Percentiles rank a stretch among this genome's conserved stretches.
These are phyloP conservation scores for Fopius arisanus DNA, from an alignment of 1,140 invertebrate genomes.

Conservation along the genomic window DNA sequence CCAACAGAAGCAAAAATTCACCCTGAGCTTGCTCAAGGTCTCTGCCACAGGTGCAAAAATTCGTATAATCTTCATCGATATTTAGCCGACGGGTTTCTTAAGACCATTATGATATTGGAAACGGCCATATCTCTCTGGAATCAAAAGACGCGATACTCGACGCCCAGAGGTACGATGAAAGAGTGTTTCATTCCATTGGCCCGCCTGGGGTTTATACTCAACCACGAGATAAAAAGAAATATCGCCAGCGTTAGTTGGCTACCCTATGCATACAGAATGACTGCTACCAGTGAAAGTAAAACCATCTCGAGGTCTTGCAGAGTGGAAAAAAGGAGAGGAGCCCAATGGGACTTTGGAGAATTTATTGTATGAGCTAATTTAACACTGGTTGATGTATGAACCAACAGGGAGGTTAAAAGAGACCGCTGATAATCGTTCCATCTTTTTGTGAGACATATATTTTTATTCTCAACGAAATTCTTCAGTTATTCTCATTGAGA, in stretches of 20 bases:
- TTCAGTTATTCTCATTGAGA: no score
- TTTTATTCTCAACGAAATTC: not conserved
- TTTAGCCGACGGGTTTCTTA: constrained; percentile 33
- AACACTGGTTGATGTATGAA: constrained; percentile 37
- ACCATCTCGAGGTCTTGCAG: not conserved
- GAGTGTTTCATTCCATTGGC: constrained; percentile 35
- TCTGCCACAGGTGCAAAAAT: constrained; percentile 1
- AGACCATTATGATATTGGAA: constrained; percentile 45
- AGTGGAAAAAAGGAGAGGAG: not conserved
- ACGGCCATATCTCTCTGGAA: constrained; percentile 47
- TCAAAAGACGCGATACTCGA: constrained; percentile 53
- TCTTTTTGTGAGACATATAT: not conserved
- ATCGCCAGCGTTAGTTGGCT: constrained; percentile 44
- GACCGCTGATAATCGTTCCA: constrained; percentile 8
- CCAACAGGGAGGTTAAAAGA: constrained; percentile 11
- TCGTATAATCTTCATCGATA: constrained; percentile 34
- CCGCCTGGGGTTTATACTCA: constrained; percentile 35
- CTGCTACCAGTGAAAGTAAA: constrained; percentile 50
- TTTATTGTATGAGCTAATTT: constrained; percentile 63
- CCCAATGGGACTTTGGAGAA: constrained; percentile 43
- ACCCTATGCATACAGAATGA: constrained; percentile 64
- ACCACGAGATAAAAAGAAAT: not conserved
- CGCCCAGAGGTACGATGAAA: constrained; percentile 46
- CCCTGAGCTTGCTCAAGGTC: not conserved
- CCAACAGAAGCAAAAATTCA: constrained; percentile 1